Conservation (phyloP, 2,113 vertebrate species). For the Rhinichthys klamathensis region DNA sequence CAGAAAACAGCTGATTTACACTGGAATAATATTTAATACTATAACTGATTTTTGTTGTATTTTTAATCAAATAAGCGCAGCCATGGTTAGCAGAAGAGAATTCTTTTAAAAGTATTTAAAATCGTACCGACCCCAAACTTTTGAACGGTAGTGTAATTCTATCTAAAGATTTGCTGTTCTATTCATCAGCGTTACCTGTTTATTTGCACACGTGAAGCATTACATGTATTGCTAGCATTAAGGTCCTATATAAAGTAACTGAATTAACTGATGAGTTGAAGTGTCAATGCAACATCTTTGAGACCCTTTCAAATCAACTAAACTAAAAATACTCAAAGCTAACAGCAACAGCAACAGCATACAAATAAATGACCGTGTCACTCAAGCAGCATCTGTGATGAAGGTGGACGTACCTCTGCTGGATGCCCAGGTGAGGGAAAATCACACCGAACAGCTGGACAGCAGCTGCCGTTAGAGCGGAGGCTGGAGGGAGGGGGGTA, state of each 20-base stretch:
- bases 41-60: no score
- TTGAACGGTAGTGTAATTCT: no score
- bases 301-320: background rate
- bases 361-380: background rate
- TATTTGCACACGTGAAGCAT: background rate
- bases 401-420: conserved; percentile 80
- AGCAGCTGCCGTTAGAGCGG: conserved; percentile 79
- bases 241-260: background rate
- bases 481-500: conserved; percentile 78
- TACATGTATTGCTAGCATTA: background rate
- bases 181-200: background rate
- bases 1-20: no score
- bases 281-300: background rate
- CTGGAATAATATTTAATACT: no score
- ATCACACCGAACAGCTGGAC: conserved; percentile 84
- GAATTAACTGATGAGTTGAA: background rate
- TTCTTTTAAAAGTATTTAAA: no score
- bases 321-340: background rate
- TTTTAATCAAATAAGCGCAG: no score
- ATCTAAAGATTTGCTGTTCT: background rate
- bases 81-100: no score
- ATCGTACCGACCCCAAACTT: no score
- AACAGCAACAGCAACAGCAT: background rate
- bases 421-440: conserved; percentile 81
- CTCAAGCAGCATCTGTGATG: background rate